Evolutionary conservation across 2,797 vertebrate species (phyloP).

Genomic region (Microctenopoma stevenorrisi): DNA sequence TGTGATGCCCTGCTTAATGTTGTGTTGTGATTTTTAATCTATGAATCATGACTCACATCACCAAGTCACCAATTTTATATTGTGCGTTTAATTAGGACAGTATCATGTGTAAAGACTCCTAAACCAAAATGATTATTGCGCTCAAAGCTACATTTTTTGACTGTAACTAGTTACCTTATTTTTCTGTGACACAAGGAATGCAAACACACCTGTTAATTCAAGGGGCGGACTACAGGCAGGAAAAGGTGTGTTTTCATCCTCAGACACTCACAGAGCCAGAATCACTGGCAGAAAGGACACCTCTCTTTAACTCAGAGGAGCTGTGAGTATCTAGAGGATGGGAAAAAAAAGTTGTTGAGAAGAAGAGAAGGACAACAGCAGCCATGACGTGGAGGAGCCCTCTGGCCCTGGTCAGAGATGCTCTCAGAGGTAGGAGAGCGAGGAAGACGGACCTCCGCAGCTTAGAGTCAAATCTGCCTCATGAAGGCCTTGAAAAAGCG

Average conservation of each 20-base stretch:
- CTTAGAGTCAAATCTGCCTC: slow-evolving; percentile 87
- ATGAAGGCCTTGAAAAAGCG: slow-evolving; percentile 78
- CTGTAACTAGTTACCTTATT: neutral
- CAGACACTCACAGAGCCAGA: slow-evolving; percentile 2
- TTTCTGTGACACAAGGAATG: slow-evolving; percentile 58
- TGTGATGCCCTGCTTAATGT: slow-evolving; percentile 19
- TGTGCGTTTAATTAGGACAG: neutral
- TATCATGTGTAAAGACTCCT: neutral
- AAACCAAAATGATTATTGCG: neutral
- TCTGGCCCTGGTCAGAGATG: slow-evolving; percentile 75
- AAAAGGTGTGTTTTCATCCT: slow-evolving; percentile 54
- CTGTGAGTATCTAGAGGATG: slow-evolving; percentile 35
- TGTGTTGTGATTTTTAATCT: slow-evolving; percentile 61
- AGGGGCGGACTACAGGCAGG: slow-evolving; percentile 57
- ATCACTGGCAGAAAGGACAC: slow-evolving; percentile 22
- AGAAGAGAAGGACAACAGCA: slow-evolving; percentile 15
- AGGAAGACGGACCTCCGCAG: slow-evolving; percentile 83
- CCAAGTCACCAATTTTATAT: slow-evolving; percentile 33
- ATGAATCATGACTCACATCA: slow-evolving; percentile 43
- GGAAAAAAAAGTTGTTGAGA: slow-evolving; percentile 40
- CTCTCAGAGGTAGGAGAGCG: slow-evolving; percentile 73
- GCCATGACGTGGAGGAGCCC: slow-evolving; percentile 75
- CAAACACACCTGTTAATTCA: slow-evolving; percentile 67
- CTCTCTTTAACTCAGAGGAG: slow-evolving; percentile 4
- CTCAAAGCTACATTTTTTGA: neutral